Evolutionary conservation across 2,113 vertebrate genomes (phyloP).

Genomic region (Hucho hucho): DNA sequence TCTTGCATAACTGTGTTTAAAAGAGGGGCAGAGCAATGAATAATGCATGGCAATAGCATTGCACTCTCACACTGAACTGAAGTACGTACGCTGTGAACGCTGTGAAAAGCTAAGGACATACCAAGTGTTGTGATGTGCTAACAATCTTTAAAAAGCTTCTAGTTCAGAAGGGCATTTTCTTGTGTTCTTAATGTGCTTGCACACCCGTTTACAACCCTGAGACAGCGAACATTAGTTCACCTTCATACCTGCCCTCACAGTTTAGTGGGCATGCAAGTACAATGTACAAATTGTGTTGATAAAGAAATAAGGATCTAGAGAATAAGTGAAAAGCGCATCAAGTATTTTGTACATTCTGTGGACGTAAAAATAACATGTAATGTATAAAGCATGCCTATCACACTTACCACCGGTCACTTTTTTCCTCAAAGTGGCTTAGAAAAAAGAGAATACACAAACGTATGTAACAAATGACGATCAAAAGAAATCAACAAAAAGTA

Average conservation of each 20-base stretch:
- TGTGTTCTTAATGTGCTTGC: not conserved
- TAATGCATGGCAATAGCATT: conserved; percentile 32
- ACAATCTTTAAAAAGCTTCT: conserved; percentile 6
- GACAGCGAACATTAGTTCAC: too few relatives aligned
- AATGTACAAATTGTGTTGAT: not conserved
- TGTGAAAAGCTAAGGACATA: not conserved
- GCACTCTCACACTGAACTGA: conserved; percentile 11
- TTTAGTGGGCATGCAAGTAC: too few relatives aligned
- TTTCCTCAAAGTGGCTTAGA: conserved; percentile 87
- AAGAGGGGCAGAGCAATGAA: conserved; percentile 28
- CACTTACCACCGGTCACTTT: conserved; percentile 82
- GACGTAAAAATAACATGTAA: not conserved
- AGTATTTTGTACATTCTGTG: not conserved
- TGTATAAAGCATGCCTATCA: not conserved
- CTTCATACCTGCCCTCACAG: too few relatives aligned
- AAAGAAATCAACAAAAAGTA: conserved; percentile 56
- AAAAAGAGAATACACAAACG: too few relatives aligned
- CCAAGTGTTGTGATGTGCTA: too few relatives aligned
- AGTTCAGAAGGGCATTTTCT: not conserved
- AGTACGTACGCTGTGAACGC: not conserved
- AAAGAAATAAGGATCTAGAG: not conserved
- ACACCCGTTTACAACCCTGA: too few relatives aligned
- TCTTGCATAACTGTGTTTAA: conserved; percentile 28
- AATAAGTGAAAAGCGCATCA: not conserved
- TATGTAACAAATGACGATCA: too few relatives aligned